Percentiles rank a stretch among this genome's conserved stretches.
phyloP scores from a whole-genome alignment of 2,113 vertebrate species.

The Hypanus sabinus region DNA sequence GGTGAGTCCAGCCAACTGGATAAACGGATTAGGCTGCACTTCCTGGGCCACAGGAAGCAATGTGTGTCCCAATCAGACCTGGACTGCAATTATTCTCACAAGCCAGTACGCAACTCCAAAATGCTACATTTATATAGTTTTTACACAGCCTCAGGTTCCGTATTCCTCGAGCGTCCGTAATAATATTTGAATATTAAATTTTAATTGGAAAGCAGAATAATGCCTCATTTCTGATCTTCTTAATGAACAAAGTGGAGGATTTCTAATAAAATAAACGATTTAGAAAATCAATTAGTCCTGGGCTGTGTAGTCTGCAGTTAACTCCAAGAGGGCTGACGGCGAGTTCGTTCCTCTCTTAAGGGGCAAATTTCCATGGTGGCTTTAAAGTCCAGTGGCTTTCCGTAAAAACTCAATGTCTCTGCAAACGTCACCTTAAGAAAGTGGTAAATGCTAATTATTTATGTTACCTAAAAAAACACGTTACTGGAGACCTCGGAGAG shows the following conservation, averaged over 20 bases:
- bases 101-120: background rate
- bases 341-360: background rate
- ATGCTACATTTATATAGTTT: background rate
- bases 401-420: background rate
- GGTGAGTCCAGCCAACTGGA: background rate
- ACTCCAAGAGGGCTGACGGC: background rate
- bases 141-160: conserved; percentile 5
- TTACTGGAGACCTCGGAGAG: background rate
- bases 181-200: conserved; percentile 38
- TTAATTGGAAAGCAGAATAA: conserved; percentile 36
- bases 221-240: conserved; percentile 33
- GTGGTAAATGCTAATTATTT: conserved; percentile 20
- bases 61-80: background rate
- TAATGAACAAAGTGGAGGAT: conserved; percentile 34
- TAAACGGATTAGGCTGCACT: background rate
- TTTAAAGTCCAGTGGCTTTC: background rate
- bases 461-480: background rate
- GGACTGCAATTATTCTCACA: background rate
- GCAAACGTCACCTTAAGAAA: background rate
- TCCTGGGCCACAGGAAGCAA: background rate
- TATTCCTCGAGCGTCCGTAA: conserved; percentile 25
- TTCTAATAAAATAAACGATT: conserved; percentile 37
- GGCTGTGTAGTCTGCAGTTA: background rate
- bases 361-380: background rate
- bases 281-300: conserved; percentile 37